Conservation (phyloP, 2,888 invertebrate genomes). For the Mimumesa dahlbomi region DNA sequence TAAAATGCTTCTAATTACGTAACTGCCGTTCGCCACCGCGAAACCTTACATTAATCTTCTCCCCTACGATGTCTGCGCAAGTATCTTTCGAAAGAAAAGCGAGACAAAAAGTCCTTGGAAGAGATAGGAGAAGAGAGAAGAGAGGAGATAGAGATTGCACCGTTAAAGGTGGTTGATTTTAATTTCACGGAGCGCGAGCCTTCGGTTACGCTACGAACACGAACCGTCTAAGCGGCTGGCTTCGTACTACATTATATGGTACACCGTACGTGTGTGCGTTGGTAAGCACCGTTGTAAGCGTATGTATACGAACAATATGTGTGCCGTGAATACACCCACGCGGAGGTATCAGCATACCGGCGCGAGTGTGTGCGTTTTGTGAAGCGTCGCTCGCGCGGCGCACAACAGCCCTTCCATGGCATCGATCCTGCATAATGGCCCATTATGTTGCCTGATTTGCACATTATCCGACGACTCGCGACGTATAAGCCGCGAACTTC, state of each 20-base stretch:
- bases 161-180: slow-evolving; percentile 79
- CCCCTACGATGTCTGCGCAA: not conserved
- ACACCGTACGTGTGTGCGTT: slow-evolving; percentile 16
- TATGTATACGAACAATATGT: slow-evolving; percentile 9
- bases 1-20: slow-evolving; percentile 1
- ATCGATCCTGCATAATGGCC: slow-evolving; percentile 61
- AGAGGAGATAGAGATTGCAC: slow-evolving; percentile 72
- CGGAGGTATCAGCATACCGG: slow-evolving; percentile 21
- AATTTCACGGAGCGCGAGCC: slow-evolving; percentile 79
- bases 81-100: not conserved
- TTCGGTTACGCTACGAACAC: slow-evolving; percentile 77
- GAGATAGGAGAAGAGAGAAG: slow-evolving; percentile 6
- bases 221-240: slow-evolving; percentile 68
- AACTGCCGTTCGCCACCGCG: not conserved
- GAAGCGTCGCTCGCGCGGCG: slow-evolving; percentile 36
- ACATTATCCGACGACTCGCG: slow-evolving; percentile 56
- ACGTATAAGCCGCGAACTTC: slow-evolving; percentile 50
- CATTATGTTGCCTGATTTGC: slow-evolving; percentile 61
- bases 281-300: slow-evolving; percentile 16
- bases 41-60: slow-evolving; percentile 24
- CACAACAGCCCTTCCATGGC: slow-evolving; percentile 49
- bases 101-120: not conserved
- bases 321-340: slow-evolving; percentile 6
- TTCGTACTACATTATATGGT: slow-evolving; percentile 21
- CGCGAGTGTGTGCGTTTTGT: slow-evolving; percentile 23